These are phyloP conservation scores for Chrysolina haemoptera DNA, from an alignment of 2,888 invertebrate genomes.

Conservation along the genomic window DNA sequence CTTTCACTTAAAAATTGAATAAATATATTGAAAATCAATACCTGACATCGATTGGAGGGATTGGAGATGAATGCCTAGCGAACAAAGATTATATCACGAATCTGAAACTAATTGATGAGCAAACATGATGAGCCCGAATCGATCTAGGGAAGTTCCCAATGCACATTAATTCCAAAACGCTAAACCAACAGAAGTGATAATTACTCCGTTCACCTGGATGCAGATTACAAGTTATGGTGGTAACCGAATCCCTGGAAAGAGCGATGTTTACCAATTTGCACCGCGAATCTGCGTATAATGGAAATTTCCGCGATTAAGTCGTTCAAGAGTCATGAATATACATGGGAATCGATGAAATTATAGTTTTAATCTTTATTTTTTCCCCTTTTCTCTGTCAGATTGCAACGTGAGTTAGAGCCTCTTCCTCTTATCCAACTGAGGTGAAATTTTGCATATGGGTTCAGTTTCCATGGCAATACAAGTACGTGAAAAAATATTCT, in stretches of 20 bases:
- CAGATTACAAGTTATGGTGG: not conserved
- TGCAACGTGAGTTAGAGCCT: no score
- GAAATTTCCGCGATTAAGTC: not conserved
- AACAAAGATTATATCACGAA: not conserved
- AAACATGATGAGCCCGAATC: not conserved
- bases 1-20: no score
- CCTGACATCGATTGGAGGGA: no score
- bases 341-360: not conserved
- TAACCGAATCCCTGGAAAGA: not conserved
- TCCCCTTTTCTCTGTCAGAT: not conserved
- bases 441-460: no score
- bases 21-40: no score
- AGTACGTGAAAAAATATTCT: no score
- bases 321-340: not conserved
- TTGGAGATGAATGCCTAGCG: not conserved
- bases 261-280: not conserved
- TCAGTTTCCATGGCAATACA: no score
- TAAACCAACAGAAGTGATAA: slow-evolving; percentile 11
- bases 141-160: not conserved
- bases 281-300: not conserved
- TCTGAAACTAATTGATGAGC: not conserved
- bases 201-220: not conserved
- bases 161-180: not conserved
- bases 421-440: no score
- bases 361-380: not conserved